phyloP scores from a whole-genome alignment of 1,140 invertebrate species.

The Calephelis virginiensis region DNA sequence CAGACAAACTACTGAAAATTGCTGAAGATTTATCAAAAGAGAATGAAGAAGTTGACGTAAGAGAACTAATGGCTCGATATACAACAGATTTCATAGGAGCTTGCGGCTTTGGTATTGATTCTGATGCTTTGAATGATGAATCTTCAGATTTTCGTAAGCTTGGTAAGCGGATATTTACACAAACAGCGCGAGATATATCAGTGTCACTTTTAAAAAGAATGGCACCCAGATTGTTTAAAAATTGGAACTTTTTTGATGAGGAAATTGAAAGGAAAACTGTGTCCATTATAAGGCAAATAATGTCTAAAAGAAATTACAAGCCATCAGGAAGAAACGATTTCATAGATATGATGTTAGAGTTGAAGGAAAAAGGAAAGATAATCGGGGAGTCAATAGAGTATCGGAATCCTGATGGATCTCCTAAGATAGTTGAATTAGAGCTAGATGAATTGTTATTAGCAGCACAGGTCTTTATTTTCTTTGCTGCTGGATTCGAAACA shows the following conservation, averaged over 20 bases:
- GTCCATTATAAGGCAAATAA: slow-evolving; percentile 22
- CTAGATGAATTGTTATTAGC: slow-evolving; percentile 16
- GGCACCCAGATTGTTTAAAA: slow-evolving; percentile 13
- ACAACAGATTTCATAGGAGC: slow-evolving; percentile 30
- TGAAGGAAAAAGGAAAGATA: slow-evolving; percentile 20
- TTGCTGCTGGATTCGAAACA: slow-evolving; percentile 13
- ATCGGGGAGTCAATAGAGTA: slow-evolving; percentile 28
- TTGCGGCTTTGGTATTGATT: slow-evolving; percentile 32
- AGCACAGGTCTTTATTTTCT: slow-evolving; percentile 11
- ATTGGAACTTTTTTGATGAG: not conserved
- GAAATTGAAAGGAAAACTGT: slow-evolving; percentile 20
- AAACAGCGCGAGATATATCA: slow-evolving; percentile 10
- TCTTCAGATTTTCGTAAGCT: slow-evolving; percentile 26
- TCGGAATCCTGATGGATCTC: slow-evolving; percentile 21
- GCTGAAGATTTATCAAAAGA: slow-evolving; percentile 20
- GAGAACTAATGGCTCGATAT: slow-evolving; percentile 30
- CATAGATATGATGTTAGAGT: slow-evolving; percentile 12
- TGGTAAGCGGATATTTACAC: slow-evolving; percentile 24
- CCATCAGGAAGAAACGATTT: slow-evolving; percentile 28
- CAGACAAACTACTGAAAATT: slow-evolving; percentile 24
- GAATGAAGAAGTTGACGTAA: slow-evolving; percentile 20
- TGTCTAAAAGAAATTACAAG: slow-evolving; percentile 24
- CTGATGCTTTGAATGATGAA: slow-evolving; percentile 26
- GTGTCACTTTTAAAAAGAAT: slow-evolving; percentile 4
- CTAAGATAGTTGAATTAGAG: slow-evolving; percentile 22